Base-by-base conservation (phyloP, 2,888 invertebrate species). In the Stenichneumon culpator region DNA sequence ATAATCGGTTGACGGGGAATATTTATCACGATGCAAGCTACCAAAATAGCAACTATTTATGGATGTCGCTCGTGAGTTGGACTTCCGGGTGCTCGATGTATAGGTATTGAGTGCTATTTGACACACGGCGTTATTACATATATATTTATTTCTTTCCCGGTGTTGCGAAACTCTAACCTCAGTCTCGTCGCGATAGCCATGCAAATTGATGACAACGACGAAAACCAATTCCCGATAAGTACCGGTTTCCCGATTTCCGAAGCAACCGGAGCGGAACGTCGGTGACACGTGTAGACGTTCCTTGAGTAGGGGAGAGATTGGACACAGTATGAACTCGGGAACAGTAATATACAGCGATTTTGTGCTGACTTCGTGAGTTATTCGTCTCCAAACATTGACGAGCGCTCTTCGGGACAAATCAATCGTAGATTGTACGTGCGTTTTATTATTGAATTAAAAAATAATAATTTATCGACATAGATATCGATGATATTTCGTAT, bases 31-130 rank as follows among this genome's bases (percentile, higher is more conserved):
- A 39, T 22, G 39, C 67, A 32, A 77, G 25, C 39, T n/a, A 68
- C 52, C 54, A 68, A 77, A 77, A 77, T 77, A 77, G 54, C 36
- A 28, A 39, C 16, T 77, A 77, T 77, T 77, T 77, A n/a, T 68
- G 67, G 32, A 67, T 14, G 22, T 3, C 25, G 57, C 57, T 14
- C 44, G 47, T 6, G 19, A 68, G 4, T 47, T 16, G 68, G 44
- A 68, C 14, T 44, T 68, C 68, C 68, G 68, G 68, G 36, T 19
- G 14, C 39, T 39, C 39, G 67, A 47, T 16, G 3, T 16, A 16
- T 5, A 47, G 16, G 39, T 67, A 67, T n/a, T 39, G 36, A n/a
- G 39, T 22, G 44, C 44, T 25, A 69, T 69, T 47, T 25, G 25
- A 19, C 6, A 25, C 54, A 57, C 22, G 39, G n/a, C 68, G 44